Evolutionary conservation across 2,797 vertebrate species (phyloP).

Genomic region (Bovichtus variegatus): DNA sequence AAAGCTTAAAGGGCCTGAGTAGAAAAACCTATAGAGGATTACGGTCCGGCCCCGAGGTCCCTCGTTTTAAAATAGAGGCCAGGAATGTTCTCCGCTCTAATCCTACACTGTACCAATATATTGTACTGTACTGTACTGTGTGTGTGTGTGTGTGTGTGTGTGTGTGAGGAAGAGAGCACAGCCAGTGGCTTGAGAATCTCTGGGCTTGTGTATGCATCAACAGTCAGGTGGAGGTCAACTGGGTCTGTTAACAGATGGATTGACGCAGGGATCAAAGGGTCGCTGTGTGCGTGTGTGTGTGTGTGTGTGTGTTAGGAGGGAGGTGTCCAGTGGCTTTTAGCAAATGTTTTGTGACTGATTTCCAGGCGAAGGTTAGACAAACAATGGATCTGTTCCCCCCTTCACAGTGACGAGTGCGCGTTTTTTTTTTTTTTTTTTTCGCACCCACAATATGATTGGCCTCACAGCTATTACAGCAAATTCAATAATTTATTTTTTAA

Average conservation of each 20-base stretch:
- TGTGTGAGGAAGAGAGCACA: slow-evolving; percentile 25
- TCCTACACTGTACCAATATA: slow-evolving; percentile 39
- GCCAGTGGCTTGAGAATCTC: slow-evolving; percentile 41
- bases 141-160: not conserved
- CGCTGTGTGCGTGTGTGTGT: slow-evolving; percentile 28
- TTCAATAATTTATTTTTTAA: slow-evolving; percentile 23
- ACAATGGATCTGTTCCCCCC: slow-evolving; percentile 1
- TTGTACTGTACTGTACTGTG: too few species aligned
- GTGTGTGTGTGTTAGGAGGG: slow-evolving; percentile 1
- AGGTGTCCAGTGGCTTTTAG: slow-evolving; percentile 6
- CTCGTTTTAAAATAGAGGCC: slow-evolving; percentile 53
- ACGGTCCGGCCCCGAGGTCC: slow-evolving; percentile 45
- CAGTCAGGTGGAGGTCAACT: slow-evolving; percentile 69
- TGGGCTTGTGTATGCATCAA: slow-evolving; percentile 60
- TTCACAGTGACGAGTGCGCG: too few species aligned
- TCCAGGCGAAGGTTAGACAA: slow-evolving; percentile 28
- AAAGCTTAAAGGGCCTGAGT: slow-evolving; percentile 42
- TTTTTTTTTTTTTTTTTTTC: not conserved
- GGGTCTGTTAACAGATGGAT: slow-evolving; percentile 75
- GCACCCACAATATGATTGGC: not conserved
- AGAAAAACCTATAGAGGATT: slow-evolving; percentile 63
- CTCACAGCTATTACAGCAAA: not conserved
- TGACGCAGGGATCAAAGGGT: slow-evolving; percentile 65
- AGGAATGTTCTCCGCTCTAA: slow-evolving; percentile 66
- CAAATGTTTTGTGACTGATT: slow-evolving; percentile 21